Base-by-base conservation (phyloP, 1,140 invertebrate species). In the Drosophila gunungcola region DNA sequence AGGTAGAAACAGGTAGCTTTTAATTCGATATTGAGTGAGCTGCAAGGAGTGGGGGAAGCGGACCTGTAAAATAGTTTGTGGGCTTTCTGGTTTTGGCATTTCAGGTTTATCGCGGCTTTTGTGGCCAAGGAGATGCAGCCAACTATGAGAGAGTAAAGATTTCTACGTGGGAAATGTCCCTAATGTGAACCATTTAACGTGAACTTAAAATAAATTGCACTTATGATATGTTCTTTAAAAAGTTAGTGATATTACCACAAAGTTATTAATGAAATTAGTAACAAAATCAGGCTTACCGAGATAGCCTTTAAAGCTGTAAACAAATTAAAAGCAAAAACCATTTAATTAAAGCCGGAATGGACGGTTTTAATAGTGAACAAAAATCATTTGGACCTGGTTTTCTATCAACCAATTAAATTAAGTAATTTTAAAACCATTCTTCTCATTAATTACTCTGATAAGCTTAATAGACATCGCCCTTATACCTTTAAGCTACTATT, bases 21-120 rank as follows among this genome's bases (percentile, higher is more conserved):
- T 84, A 83, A 84, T 76, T 83, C 57, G 80, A 84, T 76, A 72
- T 72, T 70, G 52, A 69, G 72, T 43, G 45, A 45, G 60, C 39
- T 63, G 57, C 60, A 4, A 16, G 10, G n/a, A 27, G 25, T 7
- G 29, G 12, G 29, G 6, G 41, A 29, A 42, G 27, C 10, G 9
- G 1, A 39, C 27, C 38, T 41, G 65, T 29, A 70, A 70, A 72
- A 57, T 57, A 52, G 42, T 70, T 52, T 63, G 60, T 63, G 60
- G 60, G 2, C 34, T 16, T 12, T 52, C 29, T 43, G 39, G 48
- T 49, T 29, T 68, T 13, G 16, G 25, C 41, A 16, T 69, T 64
- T 69, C 49, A 69, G 55, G 63, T 69, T 69, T 21, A 56, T 3
- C 39, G 65, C 36, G 52, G 68, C 29, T 70, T 67, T 70, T 70